Evolutionary conservation across 2,113 vertebrate species (phyloP).

Genomic region (Nesoenas mayeri): DNA sequence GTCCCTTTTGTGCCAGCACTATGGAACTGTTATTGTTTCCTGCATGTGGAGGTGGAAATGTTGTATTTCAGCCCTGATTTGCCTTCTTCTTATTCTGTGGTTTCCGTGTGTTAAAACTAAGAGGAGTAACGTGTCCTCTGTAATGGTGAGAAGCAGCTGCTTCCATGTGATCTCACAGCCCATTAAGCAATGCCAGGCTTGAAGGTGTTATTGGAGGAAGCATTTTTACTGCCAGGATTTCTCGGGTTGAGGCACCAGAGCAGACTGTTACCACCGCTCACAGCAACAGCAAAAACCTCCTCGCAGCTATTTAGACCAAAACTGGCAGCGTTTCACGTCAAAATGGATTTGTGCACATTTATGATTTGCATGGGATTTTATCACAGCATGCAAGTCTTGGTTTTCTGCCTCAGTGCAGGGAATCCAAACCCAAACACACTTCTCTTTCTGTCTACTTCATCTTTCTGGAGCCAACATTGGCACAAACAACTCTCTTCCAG

Average conservation of each 20-base stretch:
- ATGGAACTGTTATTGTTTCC: slow-evolving; percentile 15
- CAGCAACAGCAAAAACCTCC: neutral
- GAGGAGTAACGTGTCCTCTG: neutral
- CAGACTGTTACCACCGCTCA: neutral
- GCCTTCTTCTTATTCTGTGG: slow-evolving; percentile 6
- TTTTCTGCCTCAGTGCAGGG: neutral
- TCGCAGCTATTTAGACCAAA: neutral
- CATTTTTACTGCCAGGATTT: slow-evolving; percentile 11
- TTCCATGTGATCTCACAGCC: neutral
- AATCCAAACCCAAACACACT: neutral
- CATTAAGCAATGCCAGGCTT: neutral
- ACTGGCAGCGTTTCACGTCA: neutral
- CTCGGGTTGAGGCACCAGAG: neutral
- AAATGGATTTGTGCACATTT: neutral
- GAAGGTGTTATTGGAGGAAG: slow-evolving; percentile 34
- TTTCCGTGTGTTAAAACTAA: slow-evolving; percentile 14
- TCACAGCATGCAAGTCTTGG: neutral
- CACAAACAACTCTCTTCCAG: neutral
- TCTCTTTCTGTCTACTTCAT: neutral
- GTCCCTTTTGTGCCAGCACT: slow-evolving; percentile 25
- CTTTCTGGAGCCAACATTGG: neutral
- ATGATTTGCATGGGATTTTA: neutral
- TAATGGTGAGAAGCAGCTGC: slow-evolving; percentile 16
- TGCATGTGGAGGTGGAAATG: slow-evolving; percentile 45
- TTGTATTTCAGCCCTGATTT: neutral